Evolutionary conservation across 2,888 invertebrate genomes (phyloP), one percentile per base, ranked within the genome.

Genomic region (Tromatobia lineatoria): DNA sequence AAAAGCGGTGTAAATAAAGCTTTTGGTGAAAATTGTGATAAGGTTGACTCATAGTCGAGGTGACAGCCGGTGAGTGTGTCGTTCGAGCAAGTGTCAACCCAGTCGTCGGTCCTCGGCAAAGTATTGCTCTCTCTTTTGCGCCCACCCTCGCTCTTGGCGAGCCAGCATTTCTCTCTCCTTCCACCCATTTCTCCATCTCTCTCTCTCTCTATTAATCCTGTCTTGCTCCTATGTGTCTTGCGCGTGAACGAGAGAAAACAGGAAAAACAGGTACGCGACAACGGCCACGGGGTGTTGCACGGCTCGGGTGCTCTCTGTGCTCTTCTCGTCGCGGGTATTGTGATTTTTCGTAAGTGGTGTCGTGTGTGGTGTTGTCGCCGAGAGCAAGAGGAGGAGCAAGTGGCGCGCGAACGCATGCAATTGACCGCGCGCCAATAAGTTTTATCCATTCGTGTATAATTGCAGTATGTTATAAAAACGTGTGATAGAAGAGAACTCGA

Each of bases 231-330:
- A 50, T 69, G 67, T 73, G 70, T 59, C 61, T 78, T 59, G 71
- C 82, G 80, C 80, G 75, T 86, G 80, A 76, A 85, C 86, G 77
- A 79, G 86, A 82, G 87, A 85, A 87, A 87, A 87, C 87, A 87
- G 87, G 87, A 85, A 87, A 86, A 87, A 88, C 88, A 87, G 88
- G 87, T 87, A 88, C 88, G 84, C 85, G 85, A 83, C 80, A 73
- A 67, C 52, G 75, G 78, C 52, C 73, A 85, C 79, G 85, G 85
- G 82, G 82, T 86, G 79, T 86, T 80, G 77, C 54, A 73, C 77
- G 85, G 74, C 71, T 83, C 73, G 76, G 73, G 76, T 74, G 61
- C 69, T 77, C 73, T 69, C 73, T 38, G 47, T 47, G 67, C 42
- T 47, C 15, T 45, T 25, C 34, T 73, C 75, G 29, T 10, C 73